phyloP scores from a whole-genome alignment of 1,140 invertebrate genomes.

The Drosophila tristis region DNA sequence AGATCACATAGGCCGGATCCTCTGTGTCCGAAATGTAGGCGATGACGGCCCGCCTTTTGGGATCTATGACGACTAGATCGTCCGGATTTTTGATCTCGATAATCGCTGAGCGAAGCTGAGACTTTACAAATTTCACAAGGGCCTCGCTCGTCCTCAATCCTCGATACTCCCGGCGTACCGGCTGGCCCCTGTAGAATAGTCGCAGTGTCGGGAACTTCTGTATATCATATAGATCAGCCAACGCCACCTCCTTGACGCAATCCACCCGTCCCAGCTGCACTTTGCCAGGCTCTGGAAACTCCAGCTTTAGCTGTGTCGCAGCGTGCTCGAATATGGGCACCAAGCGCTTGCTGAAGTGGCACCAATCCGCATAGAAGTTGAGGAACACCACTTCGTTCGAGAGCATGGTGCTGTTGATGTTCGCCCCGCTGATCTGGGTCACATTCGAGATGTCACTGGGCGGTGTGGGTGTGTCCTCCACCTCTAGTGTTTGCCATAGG shows the following conservation, averaged over 20 bases:
- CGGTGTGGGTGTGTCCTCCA: no score
- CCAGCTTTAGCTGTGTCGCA: conserved; percentile 19
- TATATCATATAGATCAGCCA: conserved; percentile 37
- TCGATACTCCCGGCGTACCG: conserved; percentile 46
- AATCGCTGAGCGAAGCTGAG: conserved; percentile 29
- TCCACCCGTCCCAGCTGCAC: conserved; percentile 52
- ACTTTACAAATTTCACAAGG: conserved; percentile 37
- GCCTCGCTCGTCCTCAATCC: conserved; percentile 46
- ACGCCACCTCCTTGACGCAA: conserved; percentile 26
- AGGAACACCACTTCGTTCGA: conserved; percentile 50
- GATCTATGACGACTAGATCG: conserved; percentile 35
- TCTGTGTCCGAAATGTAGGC: conserved; percentile 33
- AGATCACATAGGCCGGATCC: not conserved
- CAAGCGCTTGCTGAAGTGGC: conserved; percentile 42
- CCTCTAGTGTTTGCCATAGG: not conserved
- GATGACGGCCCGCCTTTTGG: conserved; percentile 36
- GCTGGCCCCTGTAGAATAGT: conserved; percentile 38
- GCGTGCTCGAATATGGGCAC: conserved; percentile 53
- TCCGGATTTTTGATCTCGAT: conserved; percentile 10
- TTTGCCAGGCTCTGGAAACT: conserved; percentile 7
- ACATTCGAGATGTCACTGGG: conserved; percentile 11
- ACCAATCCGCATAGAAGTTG: conserved; percentile 70
- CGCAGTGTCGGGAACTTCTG: conserved; percentile 54
- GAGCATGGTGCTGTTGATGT: conserved; percentile 40
- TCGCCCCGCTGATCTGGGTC: conserved; percentile 31